Evolutionary conservation across 2,113 vertebrate genomes (phyloP).

Genomic region (Eubucco bourcierii): DNA sequence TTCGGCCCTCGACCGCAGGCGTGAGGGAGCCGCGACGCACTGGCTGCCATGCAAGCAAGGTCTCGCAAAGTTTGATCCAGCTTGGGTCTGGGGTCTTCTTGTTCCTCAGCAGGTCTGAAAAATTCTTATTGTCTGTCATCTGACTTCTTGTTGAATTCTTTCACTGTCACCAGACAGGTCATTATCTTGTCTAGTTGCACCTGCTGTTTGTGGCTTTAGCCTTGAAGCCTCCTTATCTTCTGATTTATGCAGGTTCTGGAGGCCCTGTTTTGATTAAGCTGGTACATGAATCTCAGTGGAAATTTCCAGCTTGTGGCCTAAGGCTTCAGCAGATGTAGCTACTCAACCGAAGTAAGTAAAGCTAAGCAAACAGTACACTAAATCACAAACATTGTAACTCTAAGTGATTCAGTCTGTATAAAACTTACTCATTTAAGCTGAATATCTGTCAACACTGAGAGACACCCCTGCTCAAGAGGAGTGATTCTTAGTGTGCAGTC

Average conservation of each 20-base stretch:
- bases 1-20: neutral
- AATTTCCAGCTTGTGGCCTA: neutral
- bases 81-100: neutral
- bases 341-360: neutral
- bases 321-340: neutral
- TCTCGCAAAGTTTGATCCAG: neutral
- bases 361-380: neutral
- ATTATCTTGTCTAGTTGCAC: neutral
- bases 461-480: neutral
- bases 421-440: neutral
- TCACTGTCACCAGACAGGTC: neutral
- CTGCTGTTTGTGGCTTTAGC: neutral
- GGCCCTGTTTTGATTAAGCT: neutral
- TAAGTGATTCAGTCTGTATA: neutral
- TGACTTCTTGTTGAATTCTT: neutral
- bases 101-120: neutral
- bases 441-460: neutral
- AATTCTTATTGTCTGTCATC: neutral
- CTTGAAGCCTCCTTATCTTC: neutral
- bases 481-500: neutral
- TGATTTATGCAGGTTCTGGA: neutral
- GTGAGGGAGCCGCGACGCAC: too few relatives aligned
- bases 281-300: neutral
- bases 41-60: neutral
- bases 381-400: neutral